A percentile compares a stretch with the other conserved stretches of the same genome.
Evolutionary conservation across 2,888 invertebrate species (phyloP).

Genomic region (Sesia apiformis): DNA sequence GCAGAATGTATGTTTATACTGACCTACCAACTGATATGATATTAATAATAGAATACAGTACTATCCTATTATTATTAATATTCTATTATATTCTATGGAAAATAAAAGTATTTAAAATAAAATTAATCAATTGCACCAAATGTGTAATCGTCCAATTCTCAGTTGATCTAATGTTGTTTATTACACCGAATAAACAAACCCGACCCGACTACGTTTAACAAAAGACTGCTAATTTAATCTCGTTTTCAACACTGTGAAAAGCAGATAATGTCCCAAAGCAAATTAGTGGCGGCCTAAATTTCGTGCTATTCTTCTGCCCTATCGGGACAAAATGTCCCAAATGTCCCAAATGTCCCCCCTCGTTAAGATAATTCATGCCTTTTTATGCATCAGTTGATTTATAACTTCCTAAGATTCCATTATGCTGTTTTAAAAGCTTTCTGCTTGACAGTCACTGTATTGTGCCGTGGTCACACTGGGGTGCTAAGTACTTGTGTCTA

Average conservation of each 20-base stretch:
- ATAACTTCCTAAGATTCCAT: conserved; percentile 9
- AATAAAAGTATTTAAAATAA: no score
- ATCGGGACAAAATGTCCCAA: background rate
- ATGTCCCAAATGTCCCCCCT: conserved; percentile 2
- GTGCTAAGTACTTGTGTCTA: no score
- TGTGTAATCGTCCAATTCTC: no score
- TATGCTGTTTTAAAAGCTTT: conserved; percentile 6
- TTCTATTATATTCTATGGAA: no score
- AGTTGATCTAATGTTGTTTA: background rate
- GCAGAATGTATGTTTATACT: no score
- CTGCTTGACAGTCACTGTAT: conserved; percentile 2
- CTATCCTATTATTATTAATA: no score
- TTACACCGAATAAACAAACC: background rate
- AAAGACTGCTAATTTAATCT: conserved; percentile 7
- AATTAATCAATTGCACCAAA: no score
- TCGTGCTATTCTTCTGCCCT: conserved; percentile 9
- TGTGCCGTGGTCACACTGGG: background rate
- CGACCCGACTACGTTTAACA: background rate
- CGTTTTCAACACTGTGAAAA: conserved; percentile 3
- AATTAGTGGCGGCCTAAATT: conserved; percentile 12
- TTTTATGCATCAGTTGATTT: conserved; percentile 9
- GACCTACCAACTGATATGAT: no score
- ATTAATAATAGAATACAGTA: no score
- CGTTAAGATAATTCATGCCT: conserved; percentile 11
- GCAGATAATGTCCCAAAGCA: conserved; percentile 9